Conservation (phyloP, 2,797 vertebrate species). For the Peromyscus melanophrys region DNA sequence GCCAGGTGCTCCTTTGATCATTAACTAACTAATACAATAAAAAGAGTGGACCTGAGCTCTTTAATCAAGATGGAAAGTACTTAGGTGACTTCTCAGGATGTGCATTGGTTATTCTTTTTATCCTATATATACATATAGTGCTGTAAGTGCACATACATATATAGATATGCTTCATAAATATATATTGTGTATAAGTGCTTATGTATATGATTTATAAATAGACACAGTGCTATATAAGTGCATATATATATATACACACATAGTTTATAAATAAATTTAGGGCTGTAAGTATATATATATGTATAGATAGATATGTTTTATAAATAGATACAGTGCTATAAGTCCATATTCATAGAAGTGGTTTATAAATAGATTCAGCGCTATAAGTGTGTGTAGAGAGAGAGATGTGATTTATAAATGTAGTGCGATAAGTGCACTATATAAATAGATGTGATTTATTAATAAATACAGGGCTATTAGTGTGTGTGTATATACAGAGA, state of each 20-base stretch:
- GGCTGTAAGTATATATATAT: background rate
- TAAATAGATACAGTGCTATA: background rate
- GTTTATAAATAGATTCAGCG: background rate
- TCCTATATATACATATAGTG: background rate
- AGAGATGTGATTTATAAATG: background rate
- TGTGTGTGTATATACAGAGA: background rate
- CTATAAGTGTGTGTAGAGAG: background rate
- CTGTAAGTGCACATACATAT: background rate
- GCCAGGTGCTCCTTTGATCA: conserved; percentile 4
- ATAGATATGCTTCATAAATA: background rate
- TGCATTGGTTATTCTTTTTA: background rate
- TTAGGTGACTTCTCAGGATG: conserved; percentile 10
- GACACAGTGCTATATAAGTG: background rate
- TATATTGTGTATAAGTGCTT: background rate
- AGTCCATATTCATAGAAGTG: background rate
- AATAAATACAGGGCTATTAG: background rate
- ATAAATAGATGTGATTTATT: background rate
- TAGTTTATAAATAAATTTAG: background rate
- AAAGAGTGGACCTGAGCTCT: background rate
- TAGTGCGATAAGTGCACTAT: background rate
- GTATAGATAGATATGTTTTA: background rate
- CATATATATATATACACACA: background rate
- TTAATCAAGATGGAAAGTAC: conserved; percentile 43
- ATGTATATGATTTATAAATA: background rate
- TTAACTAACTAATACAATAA: background rate